phyloP scores from a whole-genome alignment of 2,888 invertebrate genomes.

The Synanthedon andrenaeformis region DNA sequence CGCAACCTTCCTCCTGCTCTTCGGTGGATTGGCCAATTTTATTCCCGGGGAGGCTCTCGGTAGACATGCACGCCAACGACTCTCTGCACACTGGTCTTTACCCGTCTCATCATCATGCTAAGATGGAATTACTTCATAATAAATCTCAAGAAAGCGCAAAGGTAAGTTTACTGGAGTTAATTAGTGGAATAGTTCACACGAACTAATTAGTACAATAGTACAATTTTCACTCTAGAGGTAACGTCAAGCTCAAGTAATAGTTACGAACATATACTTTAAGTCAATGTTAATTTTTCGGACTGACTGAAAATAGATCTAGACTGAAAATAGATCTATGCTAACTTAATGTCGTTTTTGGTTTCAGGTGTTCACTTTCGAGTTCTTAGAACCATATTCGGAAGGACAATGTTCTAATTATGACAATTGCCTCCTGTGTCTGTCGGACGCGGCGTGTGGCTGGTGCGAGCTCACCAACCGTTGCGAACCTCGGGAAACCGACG shows the following conservation, averaged over 20 bases:
- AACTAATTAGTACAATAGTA: too few species aligned
- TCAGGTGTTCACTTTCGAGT: slow-evolving; percentile 86
- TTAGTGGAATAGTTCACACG: background rate
- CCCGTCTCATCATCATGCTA: slow-evolving; percentile 77
- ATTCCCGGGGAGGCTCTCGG: slow-evolving; percentile 73
- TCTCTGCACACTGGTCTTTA: slow-evolving; percentile 69
- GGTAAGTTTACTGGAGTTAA: slow-evolving; percentile 30
- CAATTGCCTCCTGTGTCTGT: slow-evolving; percentile 89
- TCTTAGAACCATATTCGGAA: slow-evolving; percentile 87
- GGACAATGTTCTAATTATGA: slow-evolving; percentile 81
- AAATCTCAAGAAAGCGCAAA: slow-evolving; percentile 80
- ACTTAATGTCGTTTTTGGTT: slow-evolving; percentile 7
- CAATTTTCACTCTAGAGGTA: background rate
- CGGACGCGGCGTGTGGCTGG: slow-evolving; percentile 93
- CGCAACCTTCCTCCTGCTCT: slow-evolving; percentile 78
- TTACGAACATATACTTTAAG: slow-evolving; percentile 1
- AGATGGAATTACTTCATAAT: slow-evolving; percentile 86
- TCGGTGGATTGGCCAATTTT: slow-evolving; percentile 76
- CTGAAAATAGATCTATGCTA: background rate
- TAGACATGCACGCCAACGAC: slow-evolving; percentile 77
- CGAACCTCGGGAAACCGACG: slow-evolving; percentile 76
- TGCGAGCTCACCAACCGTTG: slow-evolving; percentile 83
- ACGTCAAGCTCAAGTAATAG: background rate
- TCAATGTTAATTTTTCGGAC: background rate
- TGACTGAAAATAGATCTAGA: too few species aligned